Base-by-base conservation (phyloP, 2,113 vertebrate genomes). In the Poicephalus meyeri region DNA sequence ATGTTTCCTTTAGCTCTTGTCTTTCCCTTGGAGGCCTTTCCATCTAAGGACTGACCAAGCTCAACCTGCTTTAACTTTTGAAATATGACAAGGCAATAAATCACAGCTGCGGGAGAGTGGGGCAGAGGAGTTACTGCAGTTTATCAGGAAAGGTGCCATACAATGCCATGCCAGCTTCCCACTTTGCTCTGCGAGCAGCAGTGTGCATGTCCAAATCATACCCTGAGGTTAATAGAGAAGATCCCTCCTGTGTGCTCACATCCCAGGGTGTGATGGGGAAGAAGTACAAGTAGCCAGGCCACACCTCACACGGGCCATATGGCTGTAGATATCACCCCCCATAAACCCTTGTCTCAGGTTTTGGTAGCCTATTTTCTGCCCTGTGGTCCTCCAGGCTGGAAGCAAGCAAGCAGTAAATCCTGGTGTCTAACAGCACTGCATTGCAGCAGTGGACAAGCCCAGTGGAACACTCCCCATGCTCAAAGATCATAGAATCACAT, bases 71-170 rank as follows among this genome's bases (percentile, higher is more conserved):
- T 92, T 82, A 85, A 61, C 49, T 91, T 94, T 82, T 83, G 69
- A 95, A 95, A 74, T 63, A 91, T 25, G 44, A 71, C 73, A 96
- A 86, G 71, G 55, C 66, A 85, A 94, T 93, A 94, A 91, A 95
- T 97, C 91, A 90, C 25, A 35, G 46, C 37, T 64, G 61, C 1
- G 2, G 64, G n/a, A 3, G 4, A 91, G 73, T 0, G 1, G 31
- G 63, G 26, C 4, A 5, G 31, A 26, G 24, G 44, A 56, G 56
- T 42, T 80, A 24, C 6, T 86, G 85, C 25, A 58, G 31, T 72
- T 93, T 37, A 71, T 55, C 77, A 81, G 55, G 42, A 78, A 73
- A 37, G 55, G 49, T 87, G 55, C 26, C 47, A 35, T 41, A 8
- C 7, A 80, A 53, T 20, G 25, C 46, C n/a, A 46, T 25, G 37